phyloP scores from a whole-genome alignment of 2,113 vertebrate species.

The Rousettus leschenaultii region DNA sequence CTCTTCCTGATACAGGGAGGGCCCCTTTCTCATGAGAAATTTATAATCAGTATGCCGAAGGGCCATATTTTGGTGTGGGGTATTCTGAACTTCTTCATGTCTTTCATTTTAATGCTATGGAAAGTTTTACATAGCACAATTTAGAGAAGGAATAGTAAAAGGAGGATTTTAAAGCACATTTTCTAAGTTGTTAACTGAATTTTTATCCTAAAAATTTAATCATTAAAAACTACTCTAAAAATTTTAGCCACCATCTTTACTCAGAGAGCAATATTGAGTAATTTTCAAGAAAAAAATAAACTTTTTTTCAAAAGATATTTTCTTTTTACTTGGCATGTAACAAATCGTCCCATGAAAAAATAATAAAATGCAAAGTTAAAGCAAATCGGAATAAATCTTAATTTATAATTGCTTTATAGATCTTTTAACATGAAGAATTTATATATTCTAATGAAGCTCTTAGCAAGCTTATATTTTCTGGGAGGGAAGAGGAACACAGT shows the following conservation, averaged over 20 bases:
- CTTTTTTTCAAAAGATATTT: background rate
- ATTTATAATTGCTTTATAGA: background rate
- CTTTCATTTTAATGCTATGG: slow-evolving; percentile 25
- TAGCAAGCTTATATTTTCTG: slow-evolving; percentile 23
- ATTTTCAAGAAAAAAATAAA: background rate
- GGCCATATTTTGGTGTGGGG: background rate
- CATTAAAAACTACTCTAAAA: slow-evolving; percentile 45
- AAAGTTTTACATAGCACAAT: background rate
- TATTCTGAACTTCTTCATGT: background rate
- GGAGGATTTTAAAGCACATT: background rate
- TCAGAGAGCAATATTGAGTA: background rate
- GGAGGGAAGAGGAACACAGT: background rate
- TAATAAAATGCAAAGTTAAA: slow-evolving; percentile 22
- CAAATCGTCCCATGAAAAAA: background rate
- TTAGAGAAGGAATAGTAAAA: background rate
- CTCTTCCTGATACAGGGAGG: background rate
- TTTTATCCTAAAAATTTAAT: slow-evolving; percentile 40
- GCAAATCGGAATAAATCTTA: background rate
- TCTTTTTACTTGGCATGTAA: slow-evolving; percentile 34
- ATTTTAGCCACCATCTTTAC: background rate
- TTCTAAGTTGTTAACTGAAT: slow-evolving; percentile 26
- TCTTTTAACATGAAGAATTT: slow-evolving; percentile 41
- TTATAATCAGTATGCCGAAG: background rate
- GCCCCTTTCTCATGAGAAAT: background rate
- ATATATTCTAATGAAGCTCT: background rate